Conservation (phyloP, 2,113 vertebrate species). For the Neodon shergylaensis region DNA sequence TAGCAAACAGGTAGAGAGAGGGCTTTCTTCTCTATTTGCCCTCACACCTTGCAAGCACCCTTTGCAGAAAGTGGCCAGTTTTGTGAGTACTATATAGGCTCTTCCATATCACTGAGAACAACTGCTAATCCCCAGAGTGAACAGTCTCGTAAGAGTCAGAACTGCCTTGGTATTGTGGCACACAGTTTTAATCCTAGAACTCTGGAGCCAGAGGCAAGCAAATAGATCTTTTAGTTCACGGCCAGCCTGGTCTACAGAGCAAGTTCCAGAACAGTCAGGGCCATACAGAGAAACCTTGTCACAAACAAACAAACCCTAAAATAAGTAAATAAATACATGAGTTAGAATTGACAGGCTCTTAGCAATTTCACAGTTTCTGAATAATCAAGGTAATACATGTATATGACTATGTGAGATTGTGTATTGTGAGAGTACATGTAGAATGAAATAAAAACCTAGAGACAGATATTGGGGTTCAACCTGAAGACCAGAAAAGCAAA, state of each 20-base stretch:
- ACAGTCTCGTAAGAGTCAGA: background rate
- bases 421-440: background rate
- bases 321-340: background rate
- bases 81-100: background rate
- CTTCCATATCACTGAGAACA: background rate
- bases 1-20: background rate
- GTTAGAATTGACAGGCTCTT: background rate
- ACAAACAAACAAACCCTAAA: background rate
- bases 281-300: background rate
- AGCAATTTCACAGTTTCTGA: constrained; percentile 42
- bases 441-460: too few relatives aligned
- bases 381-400: background rate
- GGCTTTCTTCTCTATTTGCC: background rate
- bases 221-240: background rate
- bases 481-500: too few relatives aligned
- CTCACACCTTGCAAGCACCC: background rate
- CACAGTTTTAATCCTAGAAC: background rate
- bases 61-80: background rate
- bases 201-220: background rate
- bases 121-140: background rate
- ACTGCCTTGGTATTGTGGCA: background rate
- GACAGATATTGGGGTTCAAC: too few relatives aligned
- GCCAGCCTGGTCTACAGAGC: background rate
- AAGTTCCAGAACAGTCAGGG: background rate
- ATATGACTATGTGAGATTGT: background rate